These are phyloP conservation scores for Physella acuta DNA, from an alignment of 1,140 invertebrate species.

Conservation along the genomic window DNA sequence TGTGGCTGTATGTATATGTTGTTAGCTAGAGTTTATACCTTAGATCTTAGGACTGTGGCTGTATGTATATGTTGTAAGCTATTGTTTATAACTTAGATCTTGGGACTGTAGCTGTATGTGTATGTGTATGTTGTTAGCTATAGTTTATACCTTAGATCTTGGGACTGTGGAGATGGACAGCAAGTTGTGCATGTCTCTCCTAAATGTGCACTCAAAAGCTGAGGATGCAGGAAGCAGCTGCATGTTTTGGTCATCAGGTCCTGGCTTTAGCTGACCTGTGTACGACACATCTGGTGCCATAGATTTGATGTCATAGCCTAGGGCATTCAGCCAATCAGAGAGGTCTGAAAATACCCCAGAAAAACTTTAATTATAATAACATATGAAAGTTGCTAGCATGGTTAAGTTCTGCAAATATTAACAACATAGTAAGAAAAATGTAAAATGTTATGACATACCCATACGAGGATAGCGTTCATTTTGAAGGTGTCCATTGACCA, in stretches of 20 bases:
- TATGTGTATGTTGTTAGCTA: no score
- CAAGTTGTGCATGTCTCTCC: slow-evolving; percentile 55
- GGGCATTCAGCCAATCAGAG: slow-evolving; percentile 76
- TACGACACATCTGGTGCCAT: slow-evolving; percentile 77
- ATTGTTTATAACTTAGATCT: no score
- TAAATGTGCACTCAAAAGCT: slow-evolving; percentile 58
- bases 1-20: no score
- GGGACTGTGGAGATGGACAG: slow-evolving; percentile 52
- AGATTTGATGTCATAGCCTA: slow-evolving; percentile 84
- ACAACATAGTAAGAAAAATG: not conserved
- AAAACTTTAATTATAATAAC: not conserved
- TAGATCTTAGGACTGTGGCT: no score
- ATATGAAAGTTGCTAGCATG: not conserved
- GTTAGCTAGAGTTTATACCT: no score
- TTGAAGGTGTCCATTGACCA: slow-evolving; percentile 70
- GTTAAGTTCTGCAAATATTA: not conserved
- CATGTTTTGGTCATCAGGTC: slow-evolving; percentile 70
- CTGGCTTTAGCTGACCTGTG: slow-evolving; percentile 69
- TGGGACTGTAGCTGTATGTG: no score
- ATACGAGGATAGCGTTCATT: slow-evolving; percentile 40
- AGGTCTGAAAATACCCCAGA: slow-evolving; percentile 77
- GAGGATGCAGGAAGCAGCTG: slow-evolving; percentile 64
- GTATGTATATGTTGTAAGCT: no score
- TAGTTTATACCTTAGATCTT: slow-evolving; percentile 41
- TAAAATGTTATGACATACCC: slow-evolving; percentile 35